Conservation (phyloP, 2,888 invertebrate species). For the Zaprionus bogoriensis region DNA sequence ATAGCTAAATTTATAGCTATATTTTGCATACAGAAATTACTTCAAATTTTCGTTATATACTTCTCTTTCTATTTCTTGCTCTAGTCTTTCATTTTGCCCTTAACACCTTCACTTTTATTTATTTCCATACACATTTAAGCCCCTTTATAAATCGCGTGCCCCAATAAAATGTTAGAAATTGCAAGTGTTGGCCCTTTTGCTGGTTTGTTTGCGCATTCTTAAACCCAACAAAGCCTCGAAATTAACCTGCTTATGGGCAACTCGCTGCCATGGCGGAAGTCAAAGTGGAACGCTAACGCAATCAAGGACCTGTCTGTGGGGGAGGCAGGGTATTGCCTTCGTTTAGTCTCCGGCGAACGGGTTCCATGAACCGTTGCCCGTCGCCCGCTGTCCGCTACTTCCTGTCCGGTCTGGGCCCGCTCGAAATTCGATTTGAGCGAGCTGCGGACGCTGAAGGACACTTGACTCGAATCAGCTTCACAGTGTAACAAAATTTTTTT, state of each 20-base stretch:
- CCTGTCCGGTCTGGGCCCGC: slow-evolving; percentile 38
- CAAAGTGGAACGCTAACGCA: slow-evolving; percentile 60
- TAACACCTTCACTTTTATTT: too few relatives aligned
- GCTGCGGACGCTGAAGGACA: too few relatives aligned
- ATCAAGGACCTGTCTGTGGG: slow-evolving; percentile 43
- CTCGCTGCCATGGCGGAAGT: slow-evolving; percentile 40
- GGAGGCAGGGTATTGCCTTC: background rate
- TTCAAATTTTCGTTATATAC: too few relatives aligned
- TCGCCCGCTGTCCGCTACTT: slow-evolving; percentile 22
- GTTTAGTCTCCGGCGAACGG: slow-evolving; percentile 25
- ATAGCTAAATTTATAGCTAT: too few relatives aligned
- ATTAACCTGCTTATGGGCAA: slow-evolving; percentile 54
- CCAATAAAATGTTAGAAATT: background rate
- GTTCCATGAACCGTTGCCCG: slow-evolving; percentile 35
- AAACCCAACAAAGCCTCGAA: slow-evolving; percentile 16
- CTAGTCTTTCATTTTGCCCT: too few relatives aligned
- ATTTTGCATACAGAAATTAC: too few relatives aligned
- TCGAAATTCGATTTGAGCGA: slow-evolving; percentile 48
- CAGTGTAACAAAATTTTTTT: slow-evolving; percentile 32
- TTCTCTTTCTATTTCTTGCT: too few relatives aligned
- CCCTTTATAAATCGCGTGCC: background rate
- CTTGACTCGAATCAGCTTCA: slow-evolving; percentile 26
- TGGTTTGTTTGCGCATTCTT: background rate
- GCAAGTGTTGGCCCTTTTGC: background rate
- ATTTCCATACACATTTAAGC: background rate